Evolutionary conservation across 2,888 invertebrate species (phyloP).

Genomic region (Brenthis ino): DNA sequence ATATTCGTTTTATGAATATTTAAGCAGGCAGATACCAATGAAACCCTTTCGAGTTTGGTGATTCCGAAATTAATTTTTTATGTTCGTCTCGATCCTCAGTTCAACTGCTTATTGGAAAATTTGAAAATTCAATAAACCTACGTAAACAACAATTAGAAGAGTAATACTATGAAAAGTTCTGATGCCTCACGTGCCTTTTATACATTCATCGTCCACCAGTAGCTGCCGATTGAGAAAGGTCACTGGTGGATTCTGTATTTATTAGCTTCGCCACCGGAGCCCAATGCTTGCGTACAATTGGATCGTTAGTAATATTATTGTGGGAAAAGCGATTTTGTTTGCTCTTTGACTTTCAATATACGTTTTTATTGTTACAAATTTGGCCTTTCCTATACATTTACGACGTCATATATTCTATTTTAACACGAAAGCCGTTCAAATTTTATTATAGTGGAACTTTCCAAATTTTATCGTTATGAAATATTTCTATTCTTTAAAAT

Average conservation of each 20-base stretch:
- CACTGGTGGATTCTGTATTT: conserved; percentile 75
- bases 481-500: conserved; percentile 25
- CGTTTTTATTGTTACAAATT: conserved; percentile 76
- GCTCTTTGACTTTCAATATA: conserved; percentile 77
- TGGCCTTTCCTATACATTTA: conserved; percentile 68
- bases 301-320: conserved; percentile 81
- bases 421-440: conserved; percentile 64
- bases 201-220: conserved; percentile 62
- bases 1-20: conserved; percentile 34
- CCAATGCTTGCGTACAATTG: conserved; percentile 78
- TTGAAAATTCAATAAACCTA: conserved; percentile 58
- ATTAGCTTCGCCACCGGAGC: conserved; percentile 75
- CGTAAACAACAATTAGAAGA: conserved; percentile 60
- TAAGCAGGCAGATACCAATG: conserved; percentile 41
- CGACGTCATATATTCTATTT: conserved; percentile 64
- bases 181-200: conserved; percentile 60
- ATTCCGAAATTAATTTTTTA: conserved; percentile 60
- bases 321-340: conserved; percentile 78
- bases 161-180: conserved; percentile 62
- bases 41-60: conserved; percentile 55
- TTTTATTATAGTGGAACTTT: conserved; percentile 41
- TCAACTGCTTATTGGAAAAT: conserved; percentile 50
- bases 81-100: conserved; percentile 51
- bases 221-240: conserved; percentile 62
- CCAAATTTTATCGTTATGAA: not conserved